Percentiles rank a stretch among this genome's conserved stretches.
Evolutionary conservation across 1,140 invertebrate genomes (phyloP).

Genomic region (Nephila pilipes): DNA sequence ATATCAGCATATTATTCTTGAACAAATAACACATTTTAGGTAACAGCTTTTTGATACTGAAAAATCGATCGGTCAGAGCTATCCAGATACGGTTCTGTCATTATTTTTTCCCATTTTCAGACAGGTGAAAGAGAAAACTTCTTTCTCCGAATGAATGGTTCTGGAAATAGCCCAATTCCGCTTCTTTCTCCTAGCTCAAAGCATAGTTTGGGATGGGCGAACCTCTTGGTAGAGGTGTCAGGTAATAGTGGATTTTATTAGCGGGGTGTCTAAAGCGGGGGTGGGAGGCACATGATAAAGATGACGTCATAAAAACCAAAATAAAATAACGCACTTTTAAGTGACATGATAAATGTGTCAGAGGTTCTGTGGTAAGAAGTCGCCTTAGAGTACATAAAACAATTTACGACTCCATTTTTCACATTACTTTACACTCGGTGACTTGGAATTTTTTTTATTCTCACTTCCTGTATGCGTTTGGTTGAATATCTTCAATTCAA

Average conservation of each 20-base stretch:
- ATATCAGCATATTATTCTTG: too few relatives aligned
- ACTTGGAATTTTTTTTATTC: background rate
- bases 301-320: slow-evolving; percentile 6
- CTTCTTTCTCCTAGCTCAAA: background rate
- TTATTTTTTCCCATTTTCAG: too few relatives aligned
- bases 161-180: too few relatives aligned
- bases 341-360: slow-evolving; percentile 56
- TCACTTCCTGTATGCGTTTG: background rate
- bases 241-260: slow-evolving; percentile 49
- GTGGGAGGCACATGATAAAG: slow-evolving; percentile 41
- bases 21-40: too few relatives aligned
- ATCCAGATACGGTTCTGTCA: too few relatives aligned
- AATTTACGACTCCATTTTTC: slow-evolving; percentile 58
- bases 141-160: too few relatives aligned
- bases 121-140: too few relatives aligned
- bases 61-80: too few relatives aligned
- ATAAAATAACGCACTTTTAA: slow-evolving; percentile 58
- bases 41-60: too few relatives aligned
- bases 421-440: slow-evolving; percentile 2
- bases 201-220: background rate
- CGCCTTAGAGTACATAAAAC: background rate
- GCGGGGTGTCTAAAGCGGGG: background rate
- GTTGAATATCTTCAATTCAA: too few relatives aligned
- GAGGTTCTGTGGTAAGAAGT: background rate
- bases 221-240: background rate